Conservation (phyloP, 2,113 vertebrate species). For the Synodontis membranacea region DNA sequence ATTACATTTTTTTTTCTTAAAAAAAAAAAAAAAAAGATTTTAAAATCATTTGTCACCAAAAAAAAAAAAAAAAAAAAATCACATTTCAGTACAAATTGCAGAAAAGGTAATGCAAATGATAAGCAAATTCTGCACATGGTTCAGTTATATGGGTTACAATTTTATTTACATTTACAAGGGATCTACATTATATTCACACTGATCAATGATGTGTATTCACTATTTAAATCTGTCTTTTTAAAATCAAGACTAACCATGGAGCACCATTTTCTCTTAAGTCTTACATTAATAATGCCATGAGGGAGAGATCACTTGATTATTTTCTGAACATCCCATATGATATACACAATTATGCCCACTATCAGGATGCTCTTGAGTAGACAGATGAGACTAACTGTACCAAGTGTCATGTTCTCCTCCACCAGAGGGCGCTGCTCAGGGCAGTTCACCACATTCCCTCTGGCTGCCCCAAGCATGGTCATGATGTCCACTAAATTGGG, state of each 20-base stretch:
- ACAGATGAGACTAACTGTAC: constrained; percentile 76
- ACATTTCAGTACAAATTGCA: neutral
- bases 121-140: neutral
- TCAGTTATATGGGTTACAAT: neutral
- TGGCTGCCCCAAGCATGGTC: constrained; percentile 85
- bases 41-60: neutral
- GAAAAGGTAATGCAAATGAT: neutral
- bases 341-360: constrained; percentile 68
- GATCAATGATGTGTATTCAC: neutral
- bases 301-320: constrained; percentile 64
- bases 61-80: neutral
- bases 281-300: neutral
- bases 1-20: no score
- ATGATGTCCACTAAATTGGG: constrained; percentile 92
- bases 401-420: constrained; percentile 76
- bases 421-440: constrained; percentile 72
- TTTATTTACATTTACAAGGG: constrained; percentile 9
- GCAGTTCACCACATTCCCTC: constrained; percentile 71
- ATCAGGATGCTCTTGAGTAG: constrained; percentile 72
- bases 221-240: neutral
- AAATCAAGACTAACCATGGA: neutral
- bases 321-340: constrained; percentile 78
- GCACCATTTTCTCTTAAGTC: constrained; percentile 6
- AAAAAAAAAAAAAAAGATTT: neutral
- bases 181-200: constrained; percentile 10